Percentiles rank a stretch among this genome's conserved stretches.
These are phyloP conservation scores for Psylliodes chrysocephalus DNA, from an alignment of 2,888 invertebrate genomes.

Conservation along the genomic window DNA sequence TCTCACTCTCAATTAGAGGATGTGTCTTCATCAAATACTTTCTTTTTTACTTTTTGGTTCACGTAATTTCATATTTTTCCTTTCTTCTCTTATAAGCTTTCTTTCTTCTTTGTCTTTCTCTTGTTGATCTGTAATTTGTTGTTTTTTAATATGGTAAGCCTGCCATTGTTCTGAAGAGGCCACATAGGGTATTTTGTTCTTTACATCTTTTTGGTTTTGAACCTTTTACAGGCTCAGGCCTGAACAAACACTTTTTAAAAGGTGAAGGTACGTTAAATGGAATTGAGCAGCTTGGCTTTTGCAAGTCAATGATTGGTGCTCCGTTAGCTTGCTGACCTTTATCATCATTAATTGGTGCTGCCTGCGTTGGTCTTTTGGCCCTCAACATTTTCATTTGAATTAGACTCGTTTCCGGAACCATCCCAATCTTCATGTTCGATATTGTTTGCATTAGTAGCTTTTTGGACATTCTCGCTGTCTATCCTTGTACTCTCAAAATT, in stretches of 20 bases:
- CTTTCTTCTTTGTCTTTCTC: slow-evolving; percentile 1
- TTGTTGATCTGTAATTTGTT: slow-evolving; percentile 14
- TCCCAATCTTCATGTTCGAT: too few species aligned
- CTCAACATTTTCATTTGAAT: too few species aligned
- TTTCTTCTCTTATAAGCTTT: slow-evolving; percentile 14
- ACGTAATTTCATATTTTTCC: slow-evolving; percentile 15
- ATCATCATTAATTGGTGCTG: too few species aligned
- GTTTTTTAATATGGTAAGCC: slow-evolving; percentile 10
- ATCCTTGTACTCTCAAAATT: too few species aligned
- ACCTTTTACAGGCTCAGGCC: neutral
- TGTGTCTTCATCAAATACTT: too few species aligned
- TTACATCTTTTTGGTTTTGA: neutral
- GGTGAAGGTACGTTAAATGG: neutral
- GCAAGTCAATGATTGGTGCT: slow-evolving; percentile 7
- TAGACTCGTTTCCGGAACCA: too few species aligned
- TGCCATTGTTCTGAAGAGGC: neutral
- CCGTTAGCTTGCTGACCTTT: neutral
- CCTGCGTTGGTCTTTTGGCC: too few species aligned
- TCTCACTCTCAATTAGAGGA: slow-evolving; percentile 10
- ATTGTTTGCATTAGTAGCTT: too few species aligned
- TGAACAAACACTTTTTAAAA: slow-evolving; percentile 6
- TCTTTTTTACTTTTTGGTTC: slow-evolving; percentile 14
- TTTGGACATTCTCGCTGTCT: too few species aligned
- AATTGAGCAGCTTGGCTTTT: neutral
- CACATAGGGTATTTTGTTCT: neutral